Percentiles rank a stretch among this genome's conserved stretches.
phyloP scores from a whole-genome alignment of 2,888 invertebrate species.

The Apamea epomidion region DNA sequence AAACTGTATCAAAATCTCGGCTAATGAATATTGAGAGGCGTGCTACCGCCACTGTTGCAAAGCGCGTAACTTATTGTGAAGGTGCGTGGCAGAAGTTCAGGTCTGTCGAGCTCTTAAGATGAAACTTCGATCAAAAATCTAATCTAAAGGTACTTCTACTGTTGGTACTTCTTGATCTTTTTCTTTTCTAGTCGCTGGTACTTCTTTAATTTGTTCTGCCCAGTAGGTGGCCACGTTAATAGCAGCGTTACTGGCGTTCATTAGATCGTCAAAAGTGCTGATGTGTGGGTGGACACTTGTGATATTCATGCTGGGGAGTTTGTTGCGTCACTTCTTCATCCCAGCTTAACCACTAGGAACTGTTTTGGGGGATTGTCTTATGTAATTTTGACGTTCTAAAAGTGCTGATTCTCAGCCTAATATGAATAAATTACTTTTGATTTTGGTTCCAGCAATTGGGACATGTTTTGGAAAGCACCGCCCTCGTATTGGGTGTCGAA shows the following conservation, averaged over 20 bases:
- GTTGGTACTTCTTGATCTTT: background rate
- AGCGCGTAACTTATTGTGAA: slow-evolving; percentile 30
- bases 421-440: background rate
- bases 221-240: background rate
- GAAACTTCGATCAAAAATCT: background rate
- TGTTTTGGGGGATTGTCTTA: background rate
- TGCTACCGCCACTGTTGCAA: slow-evolving; percentile 57
- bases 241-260: background rate
- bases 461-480: background rate
- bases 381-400: background rate
- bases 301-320: background rate
- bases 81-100: slow-evolving; percentile 17
- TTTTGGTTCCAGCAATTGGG: background rate
- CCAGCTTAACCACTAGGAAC: background rate
- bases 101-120: background rate
- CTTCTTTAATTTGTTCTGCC: background rate
- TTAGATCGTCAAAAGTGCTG: background rate
- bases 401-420: background rate
- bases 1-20: slow-evolving; percentile 79
- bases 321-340: background rate
- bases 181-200: background rate
- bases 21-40: slow-evolving; percentile 75
- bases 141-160: background rate
- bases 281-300: background rate
- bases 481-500: background rate